Evolutionary conservation across 2,888 invertebrate species (phyloP), one percentile per base, ranked within the genome.

Genomic region (Dicycla oo): DNA sequence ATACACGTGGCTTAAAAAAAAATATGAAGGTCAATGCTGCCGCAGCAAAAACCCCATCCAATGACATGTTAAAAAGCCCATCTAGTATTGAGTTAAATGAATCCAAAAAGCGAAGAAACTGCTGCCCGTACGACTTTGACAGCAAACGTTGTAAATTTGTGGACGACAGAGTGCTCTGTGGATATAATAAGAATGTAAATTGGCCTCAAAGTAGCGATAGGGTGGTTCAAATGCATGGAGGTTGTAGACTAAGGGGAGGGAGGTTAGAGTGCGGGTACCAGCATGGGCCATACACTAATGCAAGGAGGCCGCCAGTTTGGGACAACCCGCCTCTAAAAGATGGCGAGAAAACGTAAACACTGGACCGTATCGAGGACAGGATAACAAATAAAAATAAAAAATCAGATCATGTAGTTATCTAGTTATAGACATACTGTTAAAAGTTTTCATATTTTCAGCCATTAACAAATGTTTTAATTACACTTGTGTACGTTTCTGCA

Each of bases 231-330:
- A 69, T 94, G 26, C 78, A 86, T n/a, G 89, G 88, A 51, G 93
- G 91, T 0, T 95, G 95, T 73, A 88, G 92, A 23, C 64, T 94
- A 45, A 88, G 91, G n/a, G 88, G 87, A 18, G 93, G 92, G 1
- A 91, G 94, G 75, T 57, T 95, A 30, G 95, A 94, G 81, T 95
- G 95, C 79, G 95, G 95, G 0, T 95, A 95, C 73, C 75, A 87
- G 3, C 74, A 89, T 11, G 88, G 85, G 1, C 94, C 94, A 4
- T 94, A 85, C 51, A 86, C 78, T 0, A 89, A 75, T 69, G 56
- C 79, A 2, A 80, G 90, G 30, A 86, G 88, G 43, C 89, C 90
- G 45, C 87, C 87, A 26, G 79, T 49, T 54, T 73, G 72, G 74
- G 67, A 84, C n/a, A 61, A 72, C 2, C 54, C 43, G 0, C 67